Evolutionary conservation across 1,140 invertebrate genomes (phyloP).

Genomic region (Oryzaephilus surinamensis): DNA sequence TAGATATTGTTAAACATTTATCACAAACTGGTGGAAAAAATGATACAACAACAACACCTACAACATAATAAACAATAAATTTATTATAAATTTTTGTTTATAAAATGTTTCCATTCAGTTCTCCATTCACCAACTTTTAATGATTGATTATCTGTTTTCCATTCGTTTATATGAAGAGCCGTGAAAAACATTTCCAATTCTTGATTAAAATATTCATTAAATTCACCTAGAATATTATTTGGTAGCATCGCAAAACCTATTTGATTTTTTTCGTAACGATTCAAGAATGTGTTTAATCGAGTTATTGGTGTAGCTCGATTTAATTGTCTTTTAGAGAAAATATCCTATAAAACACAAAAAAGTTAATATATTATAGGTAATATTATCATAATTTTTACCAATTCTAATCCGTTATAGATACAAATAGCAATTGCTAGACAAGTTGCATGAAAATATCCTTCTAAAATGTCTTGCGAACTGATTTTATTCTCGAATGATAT

Average conservation of each 20-base stretch:
- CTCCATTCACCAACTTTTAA: constrained; percentile 41
- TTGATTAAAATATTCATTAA: constrained; percentile 34
- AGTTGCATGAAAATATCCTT: constrained; percentile 44
- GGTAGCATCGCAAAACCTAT: constrained; percentile 39
- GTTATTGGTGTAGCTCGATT: constrained; percentile 27
- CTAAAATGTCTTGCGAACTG: constrained; percentile 36
- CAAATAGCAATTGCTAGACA: constrained; percentile 35
- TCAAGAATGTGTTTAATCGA: constrained; percentile 26
- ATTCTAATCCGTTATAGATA: constrained; percentile 23
- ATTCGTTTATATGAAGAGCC: constrained; percentile 40
- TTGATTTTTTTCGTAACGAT: constrained; percentile 22
- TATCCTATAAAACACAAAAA: constrained; percentile 19
- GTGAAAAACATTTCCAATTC: constrained; percentile 32
- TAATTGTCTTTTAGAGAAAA: constrained; percentile 26
- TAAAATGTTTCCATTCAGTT: constrained; percentile 14
- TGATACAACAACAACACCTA: constrained; percentile 29
- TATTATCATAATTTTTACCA: constrained; percentile 27
- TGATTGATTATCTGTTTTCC: constrained; percentile 41
- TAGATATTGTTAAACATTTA: constrained; percentile 89
- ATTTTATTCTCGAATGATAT: constrained; percentile 38
- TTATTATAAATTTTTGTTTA: constrained; percentile 10
- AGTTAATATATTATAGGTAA: too few species aligned
- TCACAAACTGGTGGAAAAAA: constrained; percentile 66
- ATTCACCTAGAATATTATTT: constrained; percentile 33
- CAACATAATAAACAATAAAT: constrained; percentile 20